Evolutionary conservation across 1,140 invertebrate species (phyloP).

Genomic region (Heliconius congener): DNA sequence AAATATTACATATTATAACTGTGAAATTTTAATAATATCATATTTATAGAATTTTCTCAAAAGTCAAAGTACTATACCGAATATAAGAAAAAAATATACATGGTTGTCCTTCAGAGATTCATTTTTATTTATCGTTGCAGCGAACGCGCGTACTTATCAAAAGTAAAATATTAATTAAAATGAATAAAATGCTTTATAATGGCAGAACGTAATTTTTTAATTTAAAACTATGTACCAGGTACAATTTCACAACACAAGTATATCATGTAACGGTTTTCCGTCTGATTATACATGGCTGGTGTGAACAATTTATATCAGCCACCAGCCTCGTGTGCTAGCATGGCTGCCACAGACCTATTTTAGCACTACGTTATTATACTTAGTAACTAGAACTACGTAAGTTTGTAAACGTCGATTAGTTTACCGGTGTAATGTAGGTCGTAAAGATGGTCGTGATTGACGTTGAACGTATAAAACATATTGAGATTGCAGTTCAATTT

Average conservation of each 20-base stretch:
- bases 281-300: slow-evolving; percentile 23
- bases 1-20: too few species aligned
- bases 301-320: slow-evolving; percentile 25
- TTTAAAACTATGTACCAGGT: background rate
- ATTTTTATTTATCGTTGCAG: too few species aligned
- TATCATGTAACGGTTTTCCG: slow-evolving; percentile 16
- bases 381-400: slow-evolving; percentile 3
- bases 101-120: too few species aligned
- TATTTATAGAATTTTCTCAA: too few species aligned
- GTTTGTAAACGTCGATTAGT: background rate
- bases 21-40: too few species aligned
- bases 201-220: background rate
- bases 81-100: too few species aligned
- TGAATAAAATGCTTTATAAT: too few species aligned
- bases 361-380: background rate
- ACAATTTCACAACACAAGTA: slow-evolving; percentile 6
- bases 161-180: too few species aligned
- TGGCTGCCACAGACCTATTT: slow-evolving; percentile 26
- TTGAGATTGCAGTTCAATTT: background rate
- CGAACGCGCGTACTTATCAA: too few species aligned
- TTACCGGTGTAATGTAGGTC: background rate
- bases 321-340: slow-evolving; percentile 9
- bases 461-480: background rate
- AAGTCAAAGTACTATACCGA: too few species aligned
- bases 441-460: background rate